These are phyloP conservation scores for Leucozona laternaria DNA, from an alignment of 2,888 invertebrate genomes.

Conservation along the genomic window DNA sequence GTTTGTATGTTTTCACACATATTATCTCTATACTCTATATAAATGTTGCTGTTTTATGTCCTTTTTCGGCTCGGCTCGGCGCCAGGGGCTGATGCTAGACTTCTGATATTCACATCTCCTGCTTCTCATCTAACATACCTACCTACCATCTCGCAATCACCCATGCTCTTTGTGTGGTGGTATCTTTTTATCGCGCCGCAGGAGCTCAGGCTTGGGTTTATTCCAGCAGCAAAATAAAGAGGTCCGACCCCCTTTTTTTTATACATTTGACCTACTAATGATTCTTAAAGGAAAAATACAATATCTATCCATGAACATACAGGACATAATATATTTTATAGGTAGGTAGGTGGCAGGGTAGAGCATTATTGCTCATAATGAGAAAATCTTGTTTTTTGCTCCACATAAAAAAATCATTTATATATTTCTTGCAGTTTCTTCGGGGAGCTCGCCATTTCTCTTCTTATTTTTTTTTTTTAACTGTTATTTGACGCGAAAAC, in stretches of 20 bases:
- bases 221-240: conserved; percentile 8
- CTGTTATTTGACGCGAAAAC: conserved; percentile 57
- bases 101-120: conserved; percentile 39
- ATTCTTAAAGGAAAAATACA: conserved; percentile 49
- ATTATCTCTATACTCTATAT: not conserved
- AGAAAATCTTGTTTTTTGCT: conserved; percentile 63
- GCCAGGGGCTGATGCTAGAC: conserved; percentile 67
- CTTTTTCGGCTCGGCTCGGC: conserved; percentile 59
- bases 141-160: not conserved
- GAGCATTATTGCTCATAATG: conserved; percentile 64
- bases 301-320: conserved; percentile 47
- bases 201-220: conserved; percentile 15
- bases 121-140: not conserved
- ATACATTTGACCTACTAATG: conserved; percentile 72
- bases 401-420: conserved; percentile 38
- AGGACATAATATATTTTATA: not conserved
- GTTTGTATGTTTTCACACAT: not conserved
- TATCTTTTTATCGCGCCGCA: conserved; percentile 25
- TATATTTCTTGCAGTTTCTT: conserved; percentile 43
- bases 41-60: conserved; percentile 22
- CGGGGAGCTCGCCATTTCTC: conserved; percentile 19
- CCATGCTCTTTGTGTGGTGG: not conserved
- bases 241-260: conserved; percentile 4
- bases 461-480: conserved; percentile 4
- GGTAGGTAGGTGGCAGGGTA: conserved; percentile 11